Base-by-base conservation (phyloP, 2,888 invertebrate genomes). In the Gryllus longicercus region DNA sequence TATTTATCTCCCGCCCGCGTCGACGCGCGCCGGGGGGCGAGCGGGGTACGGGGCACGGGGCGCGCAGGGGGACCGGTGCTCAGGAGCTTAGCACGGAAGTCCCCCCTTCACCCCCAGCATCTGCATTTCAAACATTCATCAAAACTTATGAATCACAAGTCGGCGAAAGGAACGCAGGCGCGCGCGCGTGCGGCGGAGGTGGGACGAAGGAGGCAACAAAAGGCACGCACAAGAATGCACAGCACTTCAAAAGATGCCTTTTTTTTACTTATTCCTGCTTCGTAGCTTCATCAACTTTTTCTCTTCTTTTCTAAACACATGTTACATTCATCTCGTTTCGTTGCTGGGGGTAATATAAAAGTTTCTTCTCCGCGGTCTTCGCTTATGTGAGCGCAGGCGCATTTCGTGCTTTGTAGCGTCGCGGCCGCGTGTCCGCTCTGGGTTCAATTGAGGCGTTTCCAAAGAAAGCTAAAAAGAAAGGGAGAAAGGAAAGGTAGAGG, bases 71-170 rank as follows among this genome's bases (percentile, higher is more conserved):
- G 14, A 3, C 16, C 16, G 63, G 63, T 2, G 51, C n/a, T 14
- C 16, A 63, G 63, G 63, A 18, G 16, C n/a, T n/a, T 5, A 14
- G 16, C 63, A 63, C 16, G 16, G 16, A 18, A 14, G 5, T 8
- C 63, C 63, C 63, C 16, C n/a, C 0, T 1, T 14, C 63, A 5
- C 16, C 16, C 2, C 18, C n/a, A 5, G 63, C 63, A 63, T 63
- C 63, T 63, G 63, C 63, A 63, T 63, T 63, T 63, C 63, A 63
- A 63, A 63, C 63, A 63, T 63, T 63, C 63, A 63, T 63, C 63
- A 63, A 14, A n/a, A 63, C 63, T 63, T 63, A 63, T 63, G 63
- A 63, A 63, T 63, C 63, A 63, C 63, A 63, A 63, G 63, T 63
- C 63, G 63, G n/a, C 63, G 63, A 63, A 63, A 38, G 38, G 8